Evolutionary conservation across 2,113 vertebrate genomes (phyloP), one percentile per base, ranked within the genome.

Genomic region (Seriola aureovittata): DNA sequence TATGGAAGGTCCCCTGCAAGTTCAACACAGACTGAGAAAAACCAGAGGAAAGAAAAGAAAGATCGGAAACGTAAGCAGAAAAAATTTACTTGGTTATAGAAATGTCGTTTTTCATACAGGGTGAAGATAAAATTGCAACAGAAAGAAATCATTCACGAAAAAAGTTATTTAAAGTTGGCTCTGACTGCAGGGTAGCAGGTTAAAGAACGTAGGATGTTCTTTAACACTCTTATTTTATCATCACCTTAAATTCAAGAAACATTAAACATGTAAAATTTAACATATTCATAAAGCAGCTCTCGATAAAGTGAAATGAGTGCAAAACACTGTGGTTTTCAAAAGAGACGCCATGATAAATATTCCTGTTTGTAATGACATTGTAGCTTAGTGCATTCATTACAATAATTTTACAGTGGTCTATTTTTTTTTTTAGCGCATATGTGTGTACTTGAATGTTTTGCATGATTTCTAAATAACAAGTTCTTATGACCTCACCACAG

Each of bases 391-490:
- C 42, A 83, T 77, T 84, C 25, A 84, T 84, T 73, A 69, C 16
- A 79, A 82, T 89, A 50, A 77, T 76, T 76, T 62, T 69, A 36
- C 11, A 59, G 32, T 16, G 40, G 16, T 64, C 65, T 65, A 58
- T 44, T 58, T 50, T 58, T 58, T 29, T 68, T 69, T 60, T 70
- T 62, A 16, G 62, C 2, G 12, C 8, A 17, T 14, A 52, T 14
- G 42, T 34, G 57, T 14, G 0, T n/a, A 52, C 65, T 48, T 84
- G 72, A 78, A 84, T 92, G 65, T 59, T 42, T 42, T 42, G 40
- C 40, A 75, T 82, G 60, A 85, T 59, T 84, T 75, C 81, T 58
- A 79, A 79, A 86, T 46, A 80, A 72, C 44, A 60, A 55, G 72
- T 73, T 78, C 8, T 14, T 4, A 25, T 83, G 84, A 91, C 85